A percentile compares a stretch with the other conserved stretches of the same genome.
Conservation (phyloP, 2,113 vertebrate genomes). For the Peromyscus maniculatus region DNA sequence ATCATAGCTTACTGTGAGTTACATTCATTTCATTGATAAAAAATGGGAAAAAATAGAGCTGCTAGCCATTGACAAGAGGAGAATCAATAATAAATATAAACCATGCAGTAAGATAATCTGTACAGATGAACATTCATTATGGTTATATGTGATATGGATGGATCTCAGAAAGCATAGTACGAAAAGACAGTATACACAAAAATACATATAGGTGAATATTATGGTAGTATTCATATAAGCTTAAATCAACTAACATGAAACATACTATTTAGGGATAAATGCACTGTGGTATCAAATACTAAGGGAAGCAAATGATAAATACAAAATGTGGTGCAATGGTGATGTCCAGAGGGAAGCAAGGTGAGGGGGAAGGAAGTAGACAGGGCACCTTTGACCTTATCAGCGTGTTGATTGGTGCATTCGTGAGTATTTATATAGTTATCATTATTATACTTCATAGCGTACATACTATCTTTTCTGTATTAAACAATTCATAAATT, state of each 20-base stretch:
- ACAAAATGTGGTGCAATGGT: not conserved
- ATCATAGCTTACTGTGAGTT: not conserved
- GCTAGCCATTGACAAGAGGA: not conserved
- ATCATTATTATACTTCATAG: not conserved
- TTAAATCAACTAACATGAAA: slow-evolving; percentile 56
- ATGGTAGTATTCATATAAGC: not conserved
- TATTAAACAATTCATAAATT: slow-evolving; percentile 35
- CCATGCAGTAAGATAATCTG: not conserved
- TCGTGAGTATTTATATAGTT: not conserved
- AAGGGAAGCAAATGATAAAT: not conserved
- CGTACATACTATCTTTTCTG: not conserved
- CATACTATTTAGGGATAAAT: not conserved
- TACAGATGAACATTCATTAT: slow-evolving; percentile 22
- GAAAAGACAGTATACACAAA: not conserved
- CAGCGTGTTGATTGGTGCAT: not conserved
- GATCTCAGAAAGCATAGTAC: not conserved
- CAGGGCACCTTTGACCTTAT: not conserved
- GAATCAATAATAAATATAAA: not conserved
- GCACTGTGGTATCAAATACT: not conserved
- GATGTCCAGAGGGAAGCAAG: not conserved
- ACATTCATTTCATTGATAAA: not conserved
- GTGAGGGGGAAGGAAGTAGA: not conserved
- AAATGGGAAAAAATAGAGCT: not conserved
- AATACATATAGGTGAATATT: not conserved
- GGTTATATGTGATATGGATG: not conserved